Percentiles rank a stretch among this genome's conserved stretches.
Conservation (phyloP, 2,113 vertebrate genomes). For the Takifugu flavidus region DNA sequence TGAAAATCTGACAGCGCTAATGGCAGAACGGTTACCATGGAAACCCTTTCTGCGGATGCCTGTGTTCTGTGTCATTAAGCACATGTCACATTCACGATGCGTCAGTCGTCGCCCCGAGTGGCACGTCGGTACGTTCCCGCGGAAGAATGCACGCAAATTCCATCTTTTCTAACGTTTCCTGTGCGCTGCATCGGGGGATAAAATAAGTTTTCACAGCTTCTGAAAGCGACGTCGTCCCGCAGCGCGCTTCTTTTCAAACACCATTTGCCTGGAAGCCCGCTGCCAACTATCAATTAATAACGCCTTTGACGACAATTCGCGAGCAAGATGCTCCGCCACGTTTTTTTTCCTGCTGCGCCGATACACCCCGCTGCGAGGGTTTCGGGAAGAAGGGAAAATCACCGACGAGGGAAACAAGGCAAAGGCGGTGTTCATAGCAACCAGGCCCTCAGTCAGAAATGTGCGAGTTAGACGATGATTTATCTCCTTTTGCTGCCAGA, state of each 20-base stretch:
- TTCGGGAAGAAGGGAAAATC: no score
- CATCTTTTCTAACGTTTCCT: not conserved
- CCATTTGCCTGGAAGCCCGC: conserved; percentile 42
- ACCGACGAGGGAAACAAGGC: no score
- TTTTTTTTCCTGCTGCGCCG: not conserved
- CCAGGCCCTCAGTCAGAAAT: no score
- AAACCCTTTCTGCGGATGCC: not conserved
- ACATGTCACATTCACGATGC: conserved; percentile 5
- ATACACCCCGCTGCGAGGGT: no score
- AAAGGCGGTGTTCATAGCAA: no score
- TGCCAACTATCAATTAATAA: conserved; percentile 32
- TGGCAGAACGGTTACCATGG: conserved; percentile 3
- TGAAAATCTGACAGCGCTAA: not conserved
- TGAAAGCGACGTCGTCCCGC: conserved; percentile 17
- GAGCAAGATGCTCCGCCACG: conserved; percentile 29
- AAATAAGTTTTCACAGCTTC: conserved; percentile 24
- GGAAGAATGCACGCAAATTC: not conserved
- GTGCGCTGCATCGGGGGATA: conserved; percentile 13
- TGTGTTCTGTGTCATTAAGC: not conserved
- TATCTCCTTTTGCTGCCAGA: no score
- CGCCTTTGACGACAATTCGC: conserved; percentile 15
- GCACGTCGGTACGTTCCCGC: not conserved
- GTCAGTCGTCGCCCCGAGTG: not conserved
- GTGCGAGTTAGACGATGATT: no score
- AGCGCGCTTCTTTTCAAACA: conserved; percentile 36